Evolutionary conservation across 2,113 vertebrate genomes (phyloP), one percentile per base, ranked within the genome.

Genomic region (Gnathonemus echidnorhynchus): DNA sequence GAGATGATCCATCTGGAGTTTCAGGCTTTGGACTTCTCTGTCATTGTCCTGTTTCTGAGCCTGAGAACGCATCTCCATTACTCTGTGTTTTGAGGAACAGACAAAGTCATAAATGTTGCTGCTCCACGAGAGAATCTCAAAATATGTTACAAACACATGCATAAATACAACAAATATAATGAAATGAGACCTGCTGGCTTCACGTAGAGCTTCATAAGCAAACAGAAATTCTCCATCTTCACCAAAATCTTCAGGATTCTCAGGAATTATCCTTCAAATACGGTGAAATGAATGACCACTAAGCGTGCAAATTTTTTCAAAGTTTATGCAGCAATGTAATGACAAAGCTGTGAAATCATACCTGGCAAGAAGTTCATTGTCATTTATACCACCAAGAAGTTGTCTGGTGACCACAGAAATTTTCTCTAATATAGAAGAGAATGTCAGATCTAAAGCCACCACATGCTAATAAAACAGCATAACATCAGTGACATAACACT

Each of bases 121-220:
- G 39, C 58, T 15, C 45, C 21, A 50, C 9, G 35, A 13, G 58
- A 5, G 8, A 88, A 52, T 13, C 35, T 46, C 19, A 88, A 9
- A 80, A 19, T 27, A 66, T 58, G 6, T 66, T 24, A 31, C 13
- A 88, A 46, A 74, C 11, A 87, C 31, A 89, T 7, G 39, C n/a
- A 74, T 19, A 85, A 66, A 62, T 21, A 89, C n/a, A 70, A 66
- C 24, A 66, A 39, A 77, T 39, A 39, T 74, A 77, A 85, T 10
- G 45, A 45, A 62, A 87, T 19, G 94, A 94, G 17, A 99, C 98
- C 97, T 97, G 70, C 96, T 97, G 19, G 98, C 97, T 95, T 98
- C 97, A 91, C 98, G 97, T 50, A 99, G 94, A 11, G 96, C 95
- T 89, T 98, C 97, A 0, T 98, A 98, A 70, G 96, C 96, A 94